Evolutionary conservation across 2,888 invertebrate genomes (phyloP).

Genomic region (Philereme transversata): DNA sequence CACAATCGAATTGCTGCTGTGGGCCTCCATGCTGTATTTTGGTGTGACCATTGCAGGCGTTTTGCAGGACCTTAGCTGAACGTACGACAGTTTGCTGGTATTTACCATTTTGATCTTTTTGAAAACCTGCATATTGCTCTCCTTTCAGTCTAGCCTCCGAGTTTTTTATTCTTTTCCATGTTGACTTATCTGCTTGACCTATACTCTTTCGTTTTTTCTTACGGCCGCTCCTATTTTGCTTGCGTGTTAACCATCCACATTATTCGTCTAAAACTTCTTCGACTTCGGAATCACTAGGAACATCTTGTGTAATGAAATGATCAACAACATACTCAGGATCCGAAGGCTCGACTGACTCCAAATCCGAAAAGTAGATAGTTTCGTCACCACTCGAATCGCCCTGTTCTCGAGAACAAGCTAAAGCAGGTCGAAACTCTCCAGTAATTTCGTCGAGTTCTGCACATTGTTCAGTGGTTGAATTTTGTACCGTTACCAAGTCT

Average conservation of each 20-base stretch:
- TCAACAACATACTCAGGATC: neutral
- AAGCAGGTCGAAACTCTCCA: constrained; percentile 3
- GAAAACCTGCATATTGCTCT: no score
- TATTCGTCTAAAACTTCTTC: no score
- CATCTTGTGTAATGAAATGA: neutral
- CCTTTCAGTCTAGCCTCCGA: neutral
- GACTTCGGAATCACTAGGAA: neutral
- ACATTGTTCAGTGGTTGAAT: constrained; percentile 1
- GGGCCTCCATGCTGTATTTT: constrained; percentile 1
- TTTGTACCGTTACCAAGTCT: neutral
- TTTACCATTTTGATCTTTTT: neutral
- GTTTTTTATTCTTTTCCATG: constrained; percentile 2
- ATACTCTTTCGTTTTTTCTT: constrained; percentile 4
- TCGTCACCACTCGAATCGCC: neutral
- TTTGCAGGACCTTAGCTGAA: neutral
- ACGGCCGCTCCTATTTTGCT: neutral
- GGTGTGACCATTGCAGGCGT: constrained; percentile 3
- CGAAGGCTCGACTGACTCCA: constrained; percentile 4
- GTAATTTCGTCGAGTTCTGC: neutral
- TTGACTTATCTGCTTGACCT: constrained; percentile 4
- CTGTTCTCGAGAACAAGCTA: neutral
- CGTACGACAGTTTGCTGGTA: constrained; percentile 4
- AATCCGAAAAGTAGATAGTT: constrained; percentile 4
- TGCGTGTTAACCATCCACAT: no score
- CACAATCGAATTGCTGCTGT: neutral